These are phyloP conservation scores for Pyrgus malvae DNA, from an alignment of 2,888 invertebrate species.

Conservation along the genomic window DNA sequence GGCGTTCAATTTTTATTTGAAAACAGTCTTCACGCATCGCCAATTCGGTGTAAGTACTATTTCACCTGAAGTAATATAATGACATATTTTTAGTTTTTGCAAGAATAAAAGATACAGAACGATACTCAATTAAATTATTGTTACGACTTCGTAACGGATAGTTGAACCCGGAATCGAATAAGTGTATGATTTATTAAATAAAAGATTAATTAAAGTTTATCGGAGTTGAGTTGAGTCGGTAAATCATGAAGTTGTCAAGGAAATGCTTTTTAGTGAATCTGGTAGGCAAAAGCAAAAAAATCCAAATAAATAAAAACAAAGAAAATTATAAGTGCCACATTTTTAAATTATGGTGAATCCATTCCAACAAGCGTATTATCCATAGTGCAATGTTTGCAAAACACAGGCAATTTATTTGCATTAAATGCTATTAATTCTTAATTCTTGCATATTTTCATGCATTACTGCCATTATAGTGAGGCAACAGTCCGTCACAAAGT, in stretches of 20 bases:
- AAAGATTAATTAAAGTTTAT: too few relatives aligned
- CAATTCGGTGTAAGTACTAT: neutral
- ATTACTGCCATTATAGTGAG: constrained; percentile 32
- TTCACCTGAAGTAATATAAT: neutral
- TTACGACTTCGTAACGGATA: constrained; percentile 5
- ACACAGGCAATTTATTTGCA: constrained; percentile 21
- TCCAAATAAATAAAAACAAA: too few relatives aligned
- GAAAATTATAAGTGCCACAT: too few relatives aligned
- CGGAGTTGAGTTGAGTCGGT: too few relatives aligned
- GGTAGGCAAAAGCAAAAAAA: too few relatives aligned
- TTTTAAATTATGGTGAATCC: too few relatives aligned
- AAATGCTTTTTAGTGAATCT: too few relatives aligned
- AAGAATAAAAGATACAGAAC: neutral
- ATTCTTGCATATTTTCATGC: constrained; percentile 30
- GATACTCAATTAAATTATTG: constrained; percentile 2
- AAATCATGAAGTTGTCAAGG: too few relatives aligned
- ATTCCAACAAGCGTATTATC: too few relatives aligned
- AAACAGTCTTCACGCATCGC: constrained; percentile 7
- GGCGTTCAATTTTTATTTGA: constrained; percentile 8
- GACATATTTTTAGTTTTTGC: constrained; percentile 8
- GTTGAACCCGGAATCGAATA: constrained; percentile 1
- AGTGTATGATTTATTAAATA: too few relatives aligned
- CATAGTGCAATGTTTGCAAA: constrained; percentile 25
- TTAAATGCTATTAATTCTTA: constrained; percentile 22
- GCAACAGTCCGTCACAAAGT: constrained; percentile 23